These are phyloP conservation scores for Epicampocera succincta DNA, from an alignment of 2,888 invertebrate genomes.

Conservation along the genomic window DNA sequence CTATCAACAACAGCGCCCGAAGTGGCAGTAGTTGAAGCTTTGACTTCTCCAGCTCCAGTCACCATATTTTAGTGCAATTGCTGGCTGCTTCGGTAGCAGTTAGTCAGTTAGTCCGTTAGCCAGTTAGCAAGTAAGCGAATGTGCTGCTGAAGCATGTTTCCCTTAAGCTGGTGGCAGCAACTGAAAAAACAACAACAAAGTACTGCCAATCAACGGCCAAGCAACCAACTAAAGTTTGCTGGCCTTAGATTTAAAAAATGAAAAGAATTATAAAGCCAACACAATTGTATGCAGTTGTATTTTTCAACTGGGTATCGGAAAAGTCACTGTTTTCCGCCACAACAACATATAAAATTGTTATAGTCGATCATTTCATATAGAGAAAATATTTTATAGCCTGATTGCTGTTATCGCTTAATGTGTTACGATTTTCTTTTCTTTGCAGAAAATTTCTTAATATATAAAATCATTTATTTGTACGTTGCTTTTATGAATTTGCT, in stretches of 20 bases:
- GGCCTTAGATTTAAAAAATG: constrained; percentile 46
- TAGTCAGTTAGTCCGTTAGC: constrained; percentile 45
- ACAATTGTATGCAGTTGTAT: constrained; percentile 33
- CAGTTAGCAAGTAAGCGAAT: constrained; percentile 50
- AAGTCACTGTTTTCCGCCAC: background rate
- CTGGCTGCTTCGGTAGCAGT: constrained; percentile 42
- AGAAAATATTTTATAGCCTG: too few relatives aligned
- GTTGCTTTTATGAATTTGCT: too few relatives aligned
- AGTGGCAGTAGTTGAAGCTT: background rate
- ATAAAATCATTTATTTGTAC: too few relatives aligned
- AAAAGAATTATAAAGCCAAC: background rate
- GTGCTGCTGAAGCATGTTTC: constrained; percentile 57
- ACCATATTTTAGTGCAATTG: constrained; percentile 37
- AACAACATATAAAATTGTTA: background rate
- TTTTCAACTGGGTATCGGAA: background rate
- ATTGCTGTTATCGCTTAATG: too few relatives aligned
- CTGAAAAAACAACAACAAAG: constrained; percentile 42
- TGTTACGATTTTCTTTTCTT: too few relatives aligned
- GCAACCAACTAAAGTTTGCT: constrained; percentile 54
- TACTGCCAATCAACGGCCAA: constrained; percentile 55
- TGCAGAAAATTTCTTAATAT: too few relatives aligned
- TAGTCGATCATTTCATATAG: too few relatives aligned
- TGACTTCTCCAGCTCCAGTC: constrained; percentile 34
- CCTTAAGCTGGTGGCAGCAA: constrained; percentile 50
- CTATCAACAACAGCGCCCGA: constrained; percentile 12